Conservation (phyloP, 1,140 invertebrate genomes). For the Saccostrea cuccullata region DNA sequence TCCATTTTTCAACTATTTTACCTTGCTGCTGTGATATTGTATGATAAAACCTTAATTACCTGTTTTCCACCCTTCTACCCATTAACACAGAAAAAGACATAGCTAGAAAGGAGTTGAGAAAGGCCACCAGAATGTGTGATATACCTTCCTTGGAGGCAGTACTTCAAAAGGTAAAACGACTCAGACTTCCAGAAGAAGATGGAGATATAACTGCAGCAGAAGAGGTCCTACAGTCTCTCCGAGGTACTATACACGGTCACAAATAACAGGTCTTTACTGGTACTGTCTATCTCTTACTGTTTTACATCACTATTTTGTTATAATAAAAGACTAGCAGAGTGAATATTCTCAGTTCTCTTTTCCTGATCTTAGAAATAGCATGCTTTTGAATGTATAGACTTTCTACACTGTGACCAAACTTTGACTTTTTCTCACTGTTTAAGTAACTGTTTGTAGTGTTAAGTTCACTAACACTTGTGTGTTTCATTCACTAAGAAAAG, state of each 20-base stretch:
- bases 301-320: neutral
- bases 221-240: conserved; percentile 47
- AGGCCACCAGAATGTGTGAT: conserved; percentile 52
- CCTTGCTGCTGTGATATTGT: neutral
- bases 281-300: neutral
- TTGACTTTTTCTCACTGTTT: neutral
- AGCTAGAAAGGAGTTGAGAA: conserved; percentile 53
- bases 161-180: conserved; percentile 45
- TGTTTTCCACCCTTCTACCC: conserved; percentile 13
- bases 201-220: conserved; percentile 51
- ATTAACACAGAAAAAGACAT: conserved; percentile 46
- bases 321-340: no score
- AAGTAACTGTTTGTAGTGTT: neutral
- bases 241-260: conserved; percentile 26
- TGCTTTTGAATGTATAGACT: neutral
- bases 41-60: neutral
- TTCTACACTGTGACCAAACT: neutral
- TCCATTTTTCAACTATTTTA: no score
- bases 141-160: conserved; percentile 44
- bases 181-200: conserved; percentile 51
- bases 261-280: neutral
- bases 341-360: no score
- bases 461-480: conserved; percentile 23
- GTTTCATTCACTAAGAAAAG: conserved; percentile 34
- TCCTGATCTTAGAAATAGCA: neutral